phyloP scores from a whole-genome alignment of 2,888 invertebrate species.

The Lottia gigantea region DNA sequence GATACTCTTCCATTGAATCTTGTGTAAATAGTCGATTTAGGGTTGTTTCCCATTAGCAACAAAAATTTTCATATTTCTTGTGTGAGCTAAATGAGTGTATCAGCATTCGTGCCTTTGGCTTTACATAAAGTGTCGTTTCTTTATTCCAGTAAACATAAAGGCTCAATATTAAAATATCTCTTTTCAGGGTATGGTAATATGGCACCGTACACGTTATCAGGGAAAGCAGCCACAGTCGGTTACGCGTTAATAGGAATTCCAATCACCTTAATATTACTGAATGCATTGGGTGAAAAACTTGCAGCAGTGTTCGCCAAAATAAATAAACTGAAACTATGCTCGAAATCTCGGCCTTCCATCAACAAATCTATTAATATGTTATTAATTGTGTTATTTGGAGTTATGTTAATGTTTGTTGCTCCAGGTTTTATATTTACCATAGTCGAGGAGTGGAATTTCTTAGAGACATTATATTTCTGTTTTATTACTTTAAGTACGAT shows the following conservation, averaged over 20 bases:
- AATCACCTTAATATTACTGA: conserved; percentile 51
- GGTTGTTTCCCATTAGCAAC: too few relatives aligned
- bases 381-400: conserved; percentile 45
- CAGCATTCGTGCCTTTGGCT: too few relatives aligned
- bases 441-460: conserved; percentile 55
- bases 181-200: conserved; percentile 57
- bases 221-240: conserved; percentile 49
- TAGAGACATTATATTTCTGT: conserved; percentile 57
- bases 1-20: too few relatives aligned
- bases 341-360: conserved; percentile 40
- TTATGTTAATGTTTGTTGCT: conserved; percentile 47
- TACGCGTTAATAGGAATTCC: conserved; percentile 61
- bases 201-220: conserved; percentile 50
- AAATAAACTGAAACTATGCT: conserved; percentile 49
- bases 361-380: conserved; percentile 54
- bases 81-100: too few relatives aligned
- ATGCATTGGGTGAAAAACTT: conserved; percentile 51
- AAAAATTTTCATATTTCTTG: too few relatives aligned
- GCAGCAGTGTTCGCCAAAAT: conserved; percentile 42
- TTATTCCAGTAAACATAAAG: too few relatives aligned
- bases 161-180: background rate
- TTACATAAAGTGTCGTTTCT: too few relatives aligned
- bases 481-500: conserved; percentile 58
- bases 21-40: too few relatives aligned
- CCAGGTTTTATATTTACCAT: conserved; percentile 48